These are phyloP conservation scores for Centropus bengalensis DNA, from an alignment of 2,113 vertebrate genomes.

Conservation along the genomic window DNA sequence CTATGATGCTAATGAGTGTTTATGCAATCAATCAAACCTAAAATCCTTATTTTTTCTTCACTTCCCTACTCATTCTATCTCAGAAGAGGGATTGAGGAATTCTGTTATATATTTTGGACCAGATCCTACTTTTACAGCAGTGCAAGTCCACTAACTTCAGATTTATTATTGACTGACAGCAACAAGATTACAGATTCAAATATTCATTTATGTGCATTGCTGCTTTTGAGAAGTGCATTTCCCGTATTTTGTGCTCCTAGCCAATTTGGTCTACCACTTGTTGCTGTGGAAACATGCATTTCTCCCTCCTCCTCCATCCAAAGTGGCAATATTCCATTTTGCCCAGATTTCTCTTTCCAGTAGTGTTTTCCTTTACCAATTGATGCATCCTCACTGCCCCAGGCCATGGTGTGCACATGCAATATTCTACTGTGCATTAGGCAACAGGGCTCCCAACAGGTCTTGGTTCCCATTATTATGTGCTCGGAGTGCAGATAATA, in stretches of 20 bases:
- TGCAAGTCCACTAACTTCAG: neutral
- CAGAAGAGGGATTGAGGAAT: neutral
- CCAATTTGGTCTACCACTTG: slow-evolving; percentile 36
- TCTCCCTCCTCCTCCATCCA: neutral
- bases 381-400: neutral
- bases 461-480: neutral
- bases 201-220: neutral
- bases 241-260: neutral
- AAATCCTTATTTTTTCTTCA: neutral
- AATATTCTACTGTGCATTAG: neutral
- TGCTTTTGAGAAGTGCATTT: neutral
- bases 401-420: neutral
- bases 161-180: neutral
- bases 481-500: slow-evolving; percentile 33
- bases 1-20: neutral
- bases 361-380: neutral
- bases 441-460: neutral
- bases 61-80: neutral
- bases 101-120: neutral
- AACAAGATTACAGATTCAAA: neutral
- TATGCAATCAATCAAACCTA: neutral
- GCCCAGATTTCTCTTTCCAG: neutral
- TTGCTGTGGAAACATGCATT: slow-evolving; percentile 57
- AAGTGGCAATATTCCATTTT: neutral
- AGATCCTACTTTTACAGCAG: neutral